Percentiles rank a stretch among this genome's conserved stretches.
Conservation (phyloP, 2,888 invertebrate genomes). For the Drosophila nigritarsus region DNA sequence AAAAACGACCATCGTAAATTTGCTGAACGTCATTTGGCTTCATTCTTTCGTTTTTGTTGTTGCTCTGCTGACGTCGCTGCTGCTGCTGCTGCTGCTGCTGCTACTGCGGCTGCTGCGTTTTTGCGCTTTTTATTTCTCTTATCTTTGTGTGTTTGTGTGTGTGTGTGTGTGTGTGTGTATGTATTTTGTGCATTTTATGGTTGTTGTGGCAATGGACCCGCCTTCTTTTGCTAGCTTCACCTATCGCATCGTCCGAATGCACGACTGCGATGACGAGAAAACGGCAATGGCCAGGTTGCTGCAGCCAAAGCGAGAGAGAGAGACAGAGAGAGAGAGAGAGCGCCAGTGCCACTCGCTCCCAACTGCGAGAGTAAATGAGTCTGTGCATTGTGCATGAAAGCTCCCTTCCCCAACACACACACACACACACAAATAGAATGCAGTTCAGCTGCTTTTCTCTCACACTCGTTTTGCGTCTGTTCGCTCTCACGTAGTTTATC, state of each 20-base stretch:
- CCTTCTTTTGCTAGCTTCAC: conserved; percentile 80
- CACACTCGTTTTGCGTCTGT: conserved; percentile 8
- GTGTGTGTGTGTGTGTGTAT: conserved; percentile 28
- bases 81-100: conserved; percentile 8
- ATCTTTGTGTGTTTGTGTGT: conserved; percentile 22
- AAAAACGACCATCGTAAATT: conserved; percentile 53
- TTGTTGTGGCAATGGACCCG: conserved; percentile 83
- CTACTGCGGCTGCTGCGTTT: conserved; percentile 22
- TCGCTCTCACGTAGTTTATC: conserved; percentile 38
- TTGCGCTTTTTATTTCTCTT: conserved; percentile 19
- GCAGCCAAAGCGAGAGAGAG: conserved; percentile 36
- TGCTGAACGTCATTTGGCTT: conserved; percentile 56
- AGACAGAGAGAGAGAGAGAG: conserved; percentile 17
- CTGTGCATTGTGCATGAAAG: conserved; percentile 10
- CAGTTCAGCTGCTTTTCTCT: conserved; percentile 28
- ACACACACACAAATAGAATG: conserved; percentile 10
- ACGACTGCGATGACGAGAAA: conserved; percentile 54
- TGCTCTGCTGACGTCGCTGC: conserved; percentile 41
- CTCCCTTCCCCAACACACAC: conserved; percentile 5
- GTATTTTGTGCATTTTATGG: conserved; percentile 70
- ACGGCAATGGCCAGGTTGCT: conserved; percentile 31
- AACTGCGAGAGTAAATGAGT: conserved; percentile 9
- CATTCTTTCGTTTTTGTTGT: conserved; percentile 12
- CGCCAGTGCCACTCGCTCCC: conserved; percentile 27
- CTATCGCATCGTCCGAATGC: conserved; percentile 76